These are phyloP conservation scores for Microcebus lehilahytsara DNA, from an alignment of 2,113 vertebrate species.

Conservation along the genomic window DNA sequence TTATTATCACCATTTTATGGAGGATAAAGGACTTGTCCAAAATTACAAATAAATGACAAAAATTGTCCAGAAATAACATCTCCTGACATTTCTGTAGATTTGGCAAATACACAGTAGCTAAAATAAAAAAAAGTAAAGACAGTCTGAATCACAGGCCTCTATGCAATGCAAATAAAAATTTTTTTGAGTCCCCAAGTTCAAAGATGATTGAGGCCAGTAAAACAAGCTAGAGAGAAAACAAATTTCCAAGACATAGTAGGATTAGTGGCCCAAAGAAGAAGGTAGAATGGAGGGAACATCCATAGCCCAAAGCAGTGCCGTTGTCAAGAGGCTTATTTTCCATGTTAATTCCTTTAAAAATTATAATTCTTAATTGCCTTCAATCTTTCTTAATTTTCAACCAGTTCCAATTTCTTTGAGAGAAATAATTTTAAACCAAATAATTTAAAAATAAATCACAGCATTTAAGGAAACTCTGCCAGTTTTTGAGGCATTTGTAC, in stretches of 20 bases:
- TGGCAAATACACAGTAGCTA: neutral
- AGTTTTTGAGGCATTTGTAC: neutral
- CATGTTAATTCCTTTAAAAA: neutral
- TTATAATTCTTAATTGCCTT: neutral
- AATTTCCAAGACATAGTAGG: neutral
- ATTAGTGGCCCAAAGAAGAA: neutral
- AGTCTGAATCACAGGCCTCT: neutral
- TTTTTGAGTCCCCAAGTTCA: neutral
- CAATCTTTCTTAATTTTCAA: constrained; percentile 22
- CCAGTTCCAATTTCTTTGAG: neutral
- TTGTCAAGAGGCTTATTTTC: neutral
- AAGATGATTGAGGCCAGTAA: neutral
- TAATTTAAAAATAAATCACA: neutral
- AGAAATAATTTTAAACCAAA: neutral
- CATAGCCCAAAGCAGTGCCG: neutral
- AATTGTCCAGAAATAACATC: accelerated
- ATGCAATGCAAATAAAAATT: neutral
- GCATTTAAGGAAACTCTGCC: neutral
- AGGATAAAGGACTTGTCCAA: neutral
- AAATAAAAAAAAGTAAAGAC: neutral
- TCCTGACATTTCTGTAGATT: neutral
- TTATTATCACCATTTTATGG: neutral
- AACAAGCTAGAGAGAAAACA: neutral
- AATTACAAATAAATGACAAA: neutral
- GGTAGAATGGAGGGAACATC: neutral